Percentiles rank a stretch among this genome's conserved stretches.
phyloP scores from a whole-genome alignment of 2,113 vertebrate genomes.

The Holacanthus passer region DNA sequence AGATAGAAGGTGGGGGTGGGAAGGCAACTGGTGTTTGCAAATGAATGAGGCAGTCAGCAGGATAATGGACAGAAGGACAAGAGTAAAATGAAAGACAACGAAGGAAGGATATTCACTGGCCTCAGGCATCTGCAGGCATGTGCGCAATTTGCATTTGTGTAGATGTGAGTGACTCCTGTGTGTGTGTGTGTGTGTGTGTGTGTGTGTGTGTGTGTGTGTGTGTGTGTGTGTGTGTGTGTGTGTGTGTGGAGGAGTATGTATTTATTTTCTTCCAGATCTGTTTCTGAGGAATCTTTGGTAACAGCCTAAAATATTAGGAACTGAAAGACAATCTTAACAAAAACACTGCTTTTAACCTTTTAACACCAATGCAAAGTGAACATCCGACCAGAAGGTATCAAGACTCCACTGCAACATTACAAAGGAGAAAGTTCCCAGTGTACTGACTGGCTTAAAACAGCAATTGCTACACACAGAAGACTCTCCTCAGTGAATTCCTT shows the following conservation, averaged over 20 bases:
- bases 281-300: background rate
- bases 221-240: background rate
- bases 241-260: background rate
- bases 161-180: background rate
- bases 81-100: conserved; percentile 40
- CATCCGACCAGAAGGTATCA: background rate
- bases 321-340: background rate
- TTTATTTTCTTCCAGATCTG: conserved; percentile 12
- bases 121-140: conserved; percentile 24
- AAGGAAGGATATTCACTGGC: conserved; percentile 1
- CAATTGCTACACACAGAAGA: conserved; percentile 6
- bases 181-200: background rate
- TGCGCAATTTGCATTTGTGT: conserved; percentile 26
- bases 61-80: conserved; percentile 6
- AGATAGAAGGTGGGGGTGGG: background rate
- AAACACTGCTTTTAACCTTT: background rate
- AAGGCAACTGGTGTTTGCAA: conserved; percentile 47
- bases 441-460: no score
- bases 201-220: background rate
- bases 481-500: background rate
- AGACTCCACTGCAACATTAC: no score
- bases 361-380: background rate
- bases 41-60: conserved; percentile 37
- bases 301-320: background rate
- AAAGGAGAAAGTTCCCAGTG: background rate